Evolutionary conservation across 2,888 invertebrate species (phyloP).

Genomic region (Leptinotarsa haldemani): DNA sequence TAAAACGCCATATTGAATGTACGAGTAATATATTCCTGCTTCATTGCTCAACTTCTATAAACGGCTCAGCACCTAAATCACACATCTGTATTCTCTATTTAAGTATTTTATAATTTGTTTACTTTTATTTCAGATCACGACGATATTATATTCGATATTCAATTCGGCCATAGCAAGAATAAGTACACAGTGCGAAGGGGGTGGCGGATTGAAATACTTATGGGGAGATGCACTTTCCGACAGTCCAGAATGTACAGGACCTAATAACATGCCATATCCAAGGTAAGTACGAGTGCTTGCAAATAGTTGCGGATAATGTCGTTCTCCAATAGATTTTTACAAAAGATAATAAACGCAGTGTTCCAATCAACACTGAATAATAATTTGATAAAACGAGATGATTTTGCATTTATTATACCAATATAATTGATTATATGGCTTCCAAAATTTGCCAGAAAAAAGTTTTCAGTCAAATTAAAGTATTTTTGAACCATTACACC

Average conservation of each 20-base stretch:
- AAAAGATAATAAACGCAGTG: too few species aligned
- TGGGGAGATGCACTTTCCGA: conserved; percentile 90
- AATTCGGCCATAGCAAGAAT: conserved; percentile 55
- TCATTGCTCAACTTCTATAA: too few species aligned
- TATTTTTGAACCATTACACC: too few species aligned
- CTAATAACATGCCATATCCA: conserved; percentile 86
- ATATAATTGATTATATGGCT: too few species aligned
- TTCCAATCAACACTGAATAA: too few species aligned
- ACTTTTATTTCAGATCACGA: conserved; percentile 54
- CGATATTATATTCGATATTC: conserved; percentile 51
- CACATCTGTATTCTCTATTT: not conserved
- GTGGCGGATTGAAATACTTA: conserved; percentile 81
- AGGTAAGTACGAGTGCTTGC: conserved; percentile 69
- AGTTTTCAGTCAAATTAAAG: too few species aligned
- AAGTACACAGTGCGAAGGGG: conserved; percentile 69
- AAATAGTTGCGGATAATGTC: not conserved
- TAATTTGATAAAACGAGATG: too few species aligned
- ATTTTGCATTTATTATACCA: too few species aligned
- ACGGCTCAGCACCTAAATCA: not conserved
- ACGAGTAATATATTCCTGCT: too few species aligned
- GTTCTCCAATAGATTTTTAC: too few species aligned
- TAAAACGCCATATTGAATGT: too few species aligned
- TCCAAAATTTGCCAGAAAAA: too few species aligned
- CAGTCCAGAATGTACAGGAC: conserved; percentile 82
- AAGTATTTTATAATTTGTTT: not conserved